Evolutionary conservation across 1,140 invertebrate species (phyloP), one percentile per base, ranked within the genome.

Genomic region (Zaprionus gabonicus): DNA sequence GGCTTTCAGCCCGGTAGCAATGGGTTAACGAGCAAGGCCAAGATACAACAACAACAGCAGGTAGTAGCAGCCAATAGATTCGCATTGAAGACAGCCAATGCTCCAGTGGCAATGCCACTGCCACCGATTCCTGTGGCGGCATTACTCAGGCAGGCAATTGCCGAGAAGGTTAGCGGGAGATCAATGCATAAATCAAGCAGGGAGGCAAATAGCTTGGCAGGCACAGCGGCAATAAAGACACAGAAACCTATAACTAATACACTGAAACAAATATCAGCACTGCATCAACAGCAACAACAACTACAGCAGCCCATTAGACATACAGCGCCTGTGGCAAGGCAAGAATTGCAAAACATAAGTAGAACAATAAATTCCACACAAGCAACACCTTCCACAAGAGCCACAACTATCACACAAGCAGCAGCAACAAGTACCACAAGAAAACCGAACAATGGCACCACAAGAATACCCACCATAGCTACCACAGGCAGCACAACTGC

Each of bases 21-120:
- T 44, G 75, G 75, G 79, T 82, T 85, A 85, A 86, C 82, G 82
- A 85, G 75, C 34, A 15, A 55, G 79, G 71, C 65, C 74, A 85
- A 68, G 28, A 46, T 58, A 65, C 66, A n/a, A n/a, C 46, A 38
- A 74, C 12, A 15, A 28, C 27, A 28, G 27, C 6, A 7, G 4
- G 13, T 6, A 41, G 36, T 15, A 9, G 56, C 67, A 53, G 63
- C 66, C 15, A 23, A 73, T 34, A 68, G 31, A 44, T 44, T 63
- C 10, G 2, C 57, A 41, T 49, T 41, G 23, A 72, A 83, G 67
- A 44, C 80, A 62, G 64, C 60, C 58, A 53, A 51, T 31, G 53
- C 58, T 17, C n/a, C 15, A 44, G 0, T 17, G 41, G n/a, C 51
- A 56, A 3, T 44, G 41, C 41, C 51, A 56, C 13, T 25, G 25